These are phyloP conservation scores for Drosophila barbarae DNA, from an alignment of 2,888 invertebrate genomes.

Conservation along the genomic window DNA sequence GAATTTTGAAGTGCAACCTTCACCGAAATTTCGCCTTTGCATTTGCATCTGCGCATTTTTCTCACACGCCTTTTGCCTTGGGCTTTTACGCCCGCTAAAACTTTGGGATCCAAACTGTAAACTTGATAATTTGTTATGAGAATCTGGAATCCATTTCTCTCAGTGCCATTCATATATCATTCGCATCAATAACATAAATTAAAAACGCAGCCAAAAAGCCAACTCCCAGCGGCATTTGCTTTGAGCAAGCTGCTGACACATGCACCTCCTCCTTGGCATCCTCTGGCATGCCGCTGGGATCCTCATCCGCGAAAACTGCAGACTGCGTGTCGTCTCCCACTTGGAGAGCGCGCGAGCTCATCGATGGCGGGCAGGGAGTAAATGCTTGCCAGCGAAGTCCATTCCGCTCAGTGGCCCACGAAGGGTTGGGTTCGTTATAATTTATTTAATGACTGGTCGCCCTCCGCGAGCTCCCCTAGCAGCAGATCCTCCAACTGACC, in stretches of 20 bases:
- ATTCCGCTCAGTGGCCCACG: conserved; percentile 9
- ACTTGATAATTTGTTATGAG: neutral
- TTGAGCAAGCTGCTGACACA: conserved; percentile 67
- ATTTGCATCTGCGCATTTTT: conserved; percentile 48
- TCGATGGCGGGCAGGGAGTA: conserved; percentile 37
- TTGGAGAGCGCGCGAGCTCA: conserved; percentile 17
- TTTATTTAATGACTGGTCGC: conserved; percentile 71
- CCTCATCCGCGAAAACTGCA: conserved; percentile 47
- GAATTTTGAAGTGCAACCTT: conserved; percentile 54
- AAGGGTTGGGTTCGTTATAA: conserved; percentile 64
- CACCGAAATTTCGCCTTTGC: conserved; percentile 52
- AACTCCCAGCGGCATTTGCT: conserved; percentile 64
- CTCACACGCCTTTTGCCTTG: conserved; percentile 44
- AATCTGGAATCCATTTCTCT: conserved; percentile 32
- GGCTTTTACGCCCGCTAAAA: neutral
- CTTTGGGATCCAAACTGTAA: neutral
- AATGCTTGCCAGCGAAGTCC: conserved; percentile 56
- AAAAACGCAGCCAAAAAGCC: conserved; percentile 49
- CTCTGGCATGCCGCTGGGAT: conserved; percentile 7
- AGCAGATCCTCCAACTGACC: conserved; percentile 1
- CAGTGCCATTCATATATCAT: conserved; percentile 57
- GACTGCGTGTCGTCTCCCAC: conserved; percentile 77
- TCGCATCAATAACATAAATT: conserved; percentile 72
- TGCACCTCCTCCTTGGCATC: conserved; percentile 14
- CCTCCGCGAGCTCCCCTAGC: conserved; percentile 1